These are phyloP conservation scores for Crocallis elinguaria DNA, from an alignment of 2,888 invertebrate genomes.

Conservation along the genomic window DNA sequence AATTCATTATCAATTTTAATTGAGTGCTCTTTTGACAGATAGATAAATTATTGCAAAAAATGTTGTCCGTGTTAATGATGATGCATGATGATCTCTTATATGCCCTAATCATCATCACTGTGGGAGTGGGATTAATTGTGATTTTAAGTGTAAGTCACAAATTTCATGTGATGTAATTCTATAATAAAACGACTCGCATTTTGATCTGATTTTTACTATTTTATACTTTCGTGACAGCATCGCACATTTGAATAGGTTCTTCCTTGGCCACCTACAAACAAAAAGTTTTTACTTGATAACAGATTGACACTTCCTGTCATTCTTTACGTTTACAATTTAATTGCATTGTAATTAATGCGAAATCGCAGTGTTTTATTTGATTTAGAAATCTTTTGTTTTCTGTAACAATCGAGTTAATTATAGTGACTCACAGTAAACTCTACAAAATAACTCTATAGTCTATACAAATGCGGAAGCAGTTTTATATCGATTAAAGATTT, in stretches of 20 bases:
- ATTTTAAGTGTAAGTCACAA: no score
- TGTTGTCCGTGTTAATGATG: neutral
- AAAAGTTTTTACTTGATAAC: neutral
- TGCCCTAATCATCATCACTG: no score
- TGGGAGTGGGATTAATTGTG: no score
- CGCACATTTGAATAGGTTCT: neutral
- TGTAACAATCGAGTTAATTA: neutral
- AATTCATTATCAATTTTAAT: neutral
- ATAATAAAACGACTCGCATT: no score
- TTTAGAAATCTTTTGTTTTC: conserved; percentile 20
- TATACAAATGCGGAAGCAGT: neutral
- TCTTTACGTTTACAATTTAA: neutral
- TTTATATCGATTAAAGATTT: neutral
- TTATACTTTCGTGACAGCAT: no score
- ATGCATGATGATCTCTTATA: no score
- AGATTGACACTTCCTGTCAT: conserved; percentile 1
- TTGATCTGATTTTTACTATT: no score
- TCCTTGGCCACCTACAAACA: neutral
- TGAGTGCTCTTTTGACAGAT: neutral
- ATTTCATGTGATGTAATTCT: no score
- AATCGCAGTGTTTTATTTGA: neutral
- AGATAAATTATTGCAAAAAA: neutral
- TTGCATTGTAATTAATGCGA: neutral
- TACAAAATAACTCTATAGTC: neutral
- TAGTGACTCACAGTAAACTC: neutral